Base-by-base conservation (phyloP, 1,140 invertebrate species). In the Drosophila rhopaloa region DNA sequence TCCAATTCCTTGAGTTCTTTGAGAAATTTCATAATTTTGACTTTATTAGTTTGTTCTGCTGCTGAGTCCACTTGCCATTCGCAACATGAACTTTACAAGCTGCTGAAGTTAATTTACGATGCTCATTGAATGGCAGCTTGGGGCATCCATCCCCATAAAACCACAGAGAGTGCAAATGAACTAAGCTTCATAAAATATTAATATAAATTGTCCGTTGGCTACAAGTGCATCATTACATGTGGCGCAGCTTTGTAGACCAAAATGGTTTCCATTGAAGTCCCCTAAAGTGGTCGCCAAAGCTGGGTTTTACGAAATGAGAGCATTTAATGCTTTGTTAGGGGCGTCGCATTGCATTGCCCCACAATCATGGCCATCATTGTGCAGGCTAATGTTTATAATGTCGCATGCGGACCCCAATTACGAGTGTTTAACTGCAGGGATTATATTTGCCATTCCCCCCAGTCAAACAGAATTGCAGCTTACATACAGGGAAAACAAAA, bases 291-390 rank as follows among this genome's bases (percentile, higher is more conserved):
- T 10, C 10, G n/a, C n/a, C 11, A 50, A 38, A 55, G 61, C 29
- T 53, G 13, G 38, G n/a, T 9, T 35, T 13, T 8, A 27, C 19
- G 13, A 43, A 75, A 50, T 75, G 24, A 29, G 54, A 16, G 16
- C 60, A 67, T 48, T 58, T 59, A 76, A 67, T 59, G 72, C 37
- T 62, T 4, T 27, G 38, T 54, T 44, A 19, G 14, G 29, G 41
- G 19, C 43, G 14, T 8, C 40, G 24, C 38, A 47, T 55, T 70
- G 67, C 51, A 72, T 19, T 63, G 40, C 60, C 24, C 29, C 37
- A 29, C 48, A 65, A 76, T 57, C 53, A 41, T 63, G 63, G 37
- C 37, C 46, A 76, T 46, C 56, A 76, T 65, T 75, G 57, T 37
- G 46, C 29, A 7, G 24, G 32, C 5, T 32, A 9, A 41, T 9